A percentile compares a stretch with the other conserved stretches of the same genome.
Conservation (phyloP, 2,113 vertebrate genomes). For the Chlorodrepanis virens region DNA sequence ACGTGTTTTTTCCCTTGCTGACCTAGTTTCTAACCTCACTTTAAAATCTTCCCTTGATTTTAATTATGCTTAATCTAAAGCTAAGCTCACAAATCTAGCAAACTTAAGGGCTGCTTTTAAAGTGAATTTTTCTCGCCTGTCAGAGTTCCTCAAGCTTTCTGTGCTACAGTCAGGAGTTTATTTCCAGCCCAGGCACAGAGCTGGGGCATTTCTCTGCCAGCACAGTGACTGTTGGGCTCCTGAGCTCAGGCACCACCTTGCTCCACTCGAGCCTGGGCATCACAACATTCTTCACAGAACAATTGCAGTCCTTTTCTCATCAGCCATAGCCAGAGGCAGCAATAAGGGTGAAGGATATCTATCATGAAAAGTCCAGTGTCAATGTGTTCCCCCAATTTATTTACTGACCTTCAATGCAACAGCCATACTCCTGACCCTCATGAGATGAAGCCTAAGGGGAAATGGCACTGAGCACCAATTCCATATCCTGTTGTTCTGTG, state of each 20-base stretch:
- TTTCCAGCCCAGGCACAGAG: neutral
- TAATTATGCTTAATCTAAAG: slow-evolving; percentile 45
- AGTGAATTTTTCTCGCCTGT: slow-evolving; percentile 35
- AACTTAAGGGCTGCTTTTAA: slow-evolving; percentile 43
- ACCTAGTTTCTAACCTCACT: slow-evolving; percentile 49
- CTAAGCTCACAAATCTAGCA: slow-evolving; percentile 46
- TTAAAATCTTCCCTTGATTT: slow-evolving; percentile 45
- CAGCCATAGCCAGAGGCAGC: slow-evolving; percentile 75
- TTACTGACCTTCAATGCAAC: slow-evolving; percentile 83
- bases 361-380: slow-evolving; percentile 84
- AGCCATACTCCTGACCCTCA: slow-evolving; percentile 87
- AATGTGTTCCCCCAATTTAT: slow-evolving; percentile 83
- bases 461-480: slow-evolving; percentile 86
- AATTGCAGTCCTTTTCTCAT: slow-evolving; percentile 68
- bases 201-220: neutral
- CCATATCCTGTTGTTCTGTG: slow-evolving; percentile 88
- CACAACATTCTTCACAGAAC: slow-evolving; percentile 54
- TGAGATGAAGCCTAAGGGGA: slow-evolving; percentile 84
- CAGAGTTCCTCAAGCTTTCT: neutral
- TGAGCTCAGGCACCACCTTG: slow-evolving; percentile 35
- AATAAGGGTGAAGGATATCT: slow-evolving; percentile 79
- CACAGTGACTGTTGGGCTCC: neutral
- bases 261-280: neutral
- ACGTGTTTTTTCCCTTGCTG: slow-evolving; percentile 5
- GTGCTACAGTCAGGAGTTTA: neutral